Evolutionary conservation across 1,140 invertebrate genomes (phyloP).

Genomic region (Delia radicum): DNA sequence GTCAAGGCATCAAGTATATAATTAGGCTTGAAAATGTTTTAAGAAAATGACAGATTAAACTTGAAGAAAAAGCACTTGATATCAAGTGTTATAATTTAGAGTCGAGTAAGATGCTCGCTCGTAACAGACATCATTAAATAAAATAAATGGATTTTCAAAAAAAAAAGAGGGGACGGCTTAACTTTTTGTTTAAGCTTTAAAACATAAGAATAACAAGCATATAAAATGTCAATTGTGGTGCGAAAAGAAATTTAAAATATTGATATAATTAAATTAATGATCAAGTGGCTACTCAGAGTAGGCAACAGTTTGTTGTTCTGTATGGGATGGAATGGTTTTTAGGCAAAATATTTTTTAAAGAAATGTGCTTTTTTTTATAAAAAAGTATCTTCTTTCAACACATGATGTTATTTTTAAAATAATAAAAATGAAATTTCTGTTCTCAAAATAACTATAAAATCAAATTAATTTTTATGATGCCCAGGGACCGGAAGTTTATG

Average conservation of each 20-base stretch:
- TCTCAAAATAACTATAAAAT: neutral
- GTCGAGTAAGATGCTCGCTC: neutral
- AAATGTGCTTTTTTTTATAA: neutral
- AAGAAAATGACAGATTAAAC: neutral
- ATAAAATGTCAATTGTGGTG: neutral
- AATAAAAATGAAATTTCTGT: too few relatives aligned
- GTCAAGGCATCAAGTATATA: neutral
- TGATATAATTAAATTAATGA: neutral
- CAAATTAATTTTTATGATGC: neutral
- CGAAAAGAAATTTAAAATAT: neutral
- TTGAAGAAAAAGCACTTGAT: neutral
- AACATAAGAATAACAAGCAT: neutral
- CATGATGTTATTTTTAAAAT: too few relatives aligned
- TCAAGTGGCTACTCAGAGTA: neutral
- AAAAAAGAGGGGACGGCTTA: neutral
- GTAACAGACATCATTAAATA: neutral
- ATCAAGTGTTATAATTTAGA: neutral
- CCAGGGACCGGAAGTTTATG: neutral
- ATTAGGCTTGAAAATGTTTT: neutral
- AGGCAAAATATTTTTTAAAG: neutral
- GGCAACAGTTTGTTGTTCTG: too few relatives aligned
- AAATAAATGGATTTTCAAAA: neutral
- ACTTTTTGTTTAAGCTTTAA: too few relatives aligned
- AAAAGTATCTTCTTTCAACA: neutral
- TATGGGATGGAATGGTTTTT: too few relatives aligned